Conservation (phyloP, 2,113 vertebrate genomes). For the Marmota flaviventris region DNA sequence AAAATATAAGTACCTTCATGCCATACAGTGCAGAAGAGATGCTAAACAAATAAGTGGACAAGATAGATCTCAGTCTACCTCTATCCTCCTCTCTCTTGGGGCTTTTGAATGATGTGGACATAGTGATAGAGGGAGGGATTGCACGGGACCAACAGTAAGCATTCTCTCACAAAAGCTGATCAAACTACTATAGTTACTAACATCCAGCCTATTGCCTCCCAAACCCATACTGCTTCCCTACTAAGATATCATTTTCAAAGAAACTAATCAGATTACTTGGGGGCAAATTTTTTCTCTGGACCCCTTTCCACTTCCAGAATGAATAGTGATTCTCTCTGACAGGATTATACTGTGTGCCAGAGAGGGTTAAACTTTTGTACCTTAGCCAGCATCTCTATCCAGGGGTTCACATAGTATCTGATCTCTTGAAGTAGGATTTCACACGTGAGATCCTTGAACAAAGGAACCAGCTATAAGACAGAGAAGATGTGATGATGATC, state of each 20-base stretch:
- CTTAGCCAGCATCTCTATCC: background rate
- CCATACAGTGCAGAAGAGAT: background rate
- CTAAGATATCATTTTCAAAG: conserved; percentile 7
- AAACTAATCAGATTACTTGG: background rate
- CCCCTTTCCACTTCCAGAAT: background rate
- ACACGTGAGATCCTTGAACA: background rate
- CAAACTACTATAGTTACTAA: background rate
- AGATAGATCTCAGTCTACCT: background rate
- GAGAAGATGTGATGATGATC: background rate
- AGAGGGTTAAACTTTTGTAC: background rate
- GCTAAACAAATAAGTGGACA: background rate
- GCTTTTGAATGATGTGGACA: background rate
- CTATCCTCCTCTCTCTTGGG: background rate
- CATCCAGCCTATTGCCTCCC: background rate
- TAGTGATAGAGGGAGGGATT: background rate
- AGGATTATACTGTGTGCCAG: background rate
- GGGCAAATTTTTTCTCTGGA: background rate
- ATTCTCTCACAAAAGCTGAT: background rate
- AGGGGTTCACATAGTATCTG: background rate
- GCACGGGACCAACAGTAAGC: background rate
- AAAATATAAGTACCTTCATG: background rate
- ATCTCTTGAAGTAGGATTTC: background rate
- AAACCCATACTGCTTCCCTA: background rate
- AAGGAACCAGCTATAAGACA: background rate
- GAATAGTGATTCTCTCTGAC: background rate